phyloP scores from a whole-genome alignment of 2,888 invertebrate genomes.

The Ophion ventricosus region DNA sequence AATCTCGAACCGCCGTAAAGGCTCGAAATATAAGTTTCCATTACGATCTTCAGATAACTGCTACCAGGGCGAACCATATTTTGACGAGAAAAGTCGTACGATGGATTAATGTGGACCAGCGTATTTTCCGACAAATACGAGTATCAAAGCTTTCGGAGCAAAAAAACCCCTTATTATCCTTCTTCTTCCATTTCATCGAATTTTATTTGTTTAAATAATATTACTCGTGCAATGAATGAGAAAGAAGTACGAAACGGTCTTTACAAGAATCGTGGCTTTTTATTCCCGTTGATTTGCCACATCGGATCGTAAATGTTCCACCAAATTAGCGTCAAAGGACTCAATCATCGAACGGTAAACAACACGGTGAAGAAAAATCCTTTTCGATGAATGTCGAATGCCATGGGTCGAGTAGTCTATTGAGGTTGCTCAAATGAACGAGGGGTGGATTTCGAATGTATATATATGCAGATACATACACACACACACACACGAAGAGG shows the following conservation, averaged over 20 bases:
- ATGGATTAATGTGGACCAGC: background rate
- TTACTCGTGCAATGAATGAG: no score
- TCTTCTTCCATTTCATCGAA: no score
- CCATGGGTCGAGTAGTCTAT: background rate
- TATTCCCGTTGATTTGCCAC: no score
- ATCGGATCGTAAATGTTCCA: background rate
- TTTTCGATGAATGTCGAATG: background rate
- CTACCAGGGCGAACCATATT: background rate
- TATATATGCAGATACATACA: background rate
- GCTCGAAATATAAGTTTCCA: no score
- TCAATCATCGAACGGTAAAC: background rate
- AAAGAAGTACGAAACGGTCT: no score
- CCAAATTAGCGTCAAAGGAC: background rate
- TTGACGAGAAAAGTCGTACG: background rate
- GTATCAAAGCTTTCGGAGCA: background rate
- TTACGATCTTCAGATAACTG: no score
- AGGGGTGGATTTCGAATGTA: background rate
- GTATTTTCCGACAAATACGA: background rate
- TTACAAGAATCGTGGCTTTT: no score
- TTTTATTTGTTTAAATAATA: no score
- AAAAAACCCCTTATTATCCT: no score
- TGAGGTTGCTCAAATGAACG: background rate
- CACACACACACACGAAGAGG: background rate
- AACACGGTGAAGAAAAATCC: background rate
- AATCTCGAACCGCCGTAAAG: no score